Conservation (phyloP, 1,140 invertebrate genomes). For the Rhyacophila brunnea region DNA sequence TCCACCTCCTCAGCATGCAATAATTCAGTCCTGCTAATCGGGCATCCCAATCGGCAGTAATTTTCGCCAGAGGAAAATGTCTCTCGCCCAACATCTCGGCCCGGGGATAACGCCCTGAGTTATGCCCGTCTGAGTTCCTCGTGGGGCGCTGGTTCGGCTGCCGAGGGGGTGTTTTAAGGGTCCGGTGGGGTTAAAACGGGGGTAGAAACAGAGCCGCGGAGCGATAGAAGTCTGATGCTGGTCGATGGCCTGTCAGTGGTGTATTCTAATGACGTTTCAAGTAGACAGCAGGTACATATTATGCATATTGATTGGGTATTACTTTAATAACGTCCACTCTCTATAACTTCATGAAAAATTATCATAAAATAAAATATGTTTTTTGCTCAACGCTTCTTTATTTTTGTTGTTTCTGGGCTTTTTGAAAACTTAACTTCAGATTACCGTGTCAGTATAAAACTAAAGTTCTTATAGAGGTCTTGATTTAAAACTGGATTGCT, state of each 20-base stretch:
- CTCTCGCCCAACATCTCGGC: constrained; percentile 6
- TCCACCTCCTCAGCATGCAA: constrained; percentile 34
- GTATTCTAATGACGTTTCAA: constrained; percentile 2
- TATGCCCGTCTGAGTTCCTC: constrained; percentile 29
- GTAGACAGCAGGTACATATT: too few relatives aligned
- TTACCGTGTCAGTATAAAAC: too few relatives aligned
- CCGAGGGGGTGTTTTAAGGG: not conserved
- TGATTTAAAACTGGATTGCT: too few relatives aligned
- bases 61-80: constrained; percentile 33
- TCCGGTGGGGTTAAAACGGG: not conserved
- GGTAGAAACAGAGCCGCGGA: constrained; percentile 5
- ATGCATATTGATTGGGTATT: too few relatives aligned
- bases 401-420: too few relatives aligned
- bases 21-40: constrained; percentile 35
- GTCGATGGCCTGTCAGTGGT: constrained; percentile 25
- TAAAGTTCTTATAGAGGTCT: too few relatives aligned
- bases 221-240: constrained; percentile 22
- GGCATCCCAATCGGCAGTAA: constrained; percentile 36
- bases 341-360: too few relatives aligned
- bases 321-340: too few relatives aligned
- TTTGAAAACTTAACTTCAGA: too few relatives aligned
- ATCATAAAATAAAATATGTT: too few relatives aligned
- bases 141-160: not conserved
- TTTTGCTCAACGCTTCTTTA: too few relatives aligned
- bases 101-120: constrained; percentile 34